These are phyloP conservation scores for Sinelater perroti DNA, from an alignment of 2,888 invertebrate genomes.

Conservation along the genomic window DNA sequence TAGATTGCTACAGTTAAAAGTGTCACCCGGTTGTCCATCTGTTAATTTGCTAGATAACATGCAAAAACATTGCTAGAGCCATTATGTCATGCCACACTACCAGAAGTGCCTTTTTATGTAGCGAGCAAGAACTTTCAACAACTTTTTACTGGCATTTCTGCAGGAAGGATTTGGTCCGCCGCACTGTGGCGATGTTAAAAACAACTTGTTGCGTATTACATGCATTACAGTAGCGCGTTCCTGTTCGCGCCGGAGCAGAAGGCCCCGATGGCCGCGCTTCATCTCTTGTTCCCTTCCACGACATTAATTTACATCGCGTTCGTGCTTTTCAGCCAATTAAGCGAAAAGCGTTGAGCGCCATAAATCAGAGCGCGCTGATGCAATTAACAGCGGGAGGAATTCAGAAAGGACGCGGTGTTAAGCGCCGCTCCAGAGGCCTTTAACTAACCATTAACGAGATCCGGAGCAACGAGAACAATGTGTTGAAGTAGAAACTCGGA, in stretches of 20 bases:
- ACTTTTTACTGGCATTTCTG: no score
- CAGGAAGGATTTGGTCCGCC: no score
- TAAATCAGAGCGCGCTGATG: constrained; percentile 6
- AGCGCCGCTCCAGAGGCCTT: neutral
- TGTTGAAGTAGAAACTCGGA: constrained; percentile 4
- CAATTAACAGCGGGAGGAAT: neutral
- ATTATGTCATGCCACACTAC: constrained; percentile 11
- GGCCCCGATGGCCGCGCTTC: neutral
- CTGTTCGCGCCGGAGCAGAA: neutral
- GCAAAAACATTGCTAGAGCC: no score
- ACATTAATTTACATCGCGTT: neutral
- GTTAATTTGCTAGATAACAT: no score
- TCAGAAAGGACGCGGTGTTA: neutral
- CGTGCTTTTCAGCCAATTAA: constrained; percentile 4
- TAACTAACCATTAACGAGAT: constrained; percentile 12
- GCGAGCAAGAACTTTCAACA: neutral
- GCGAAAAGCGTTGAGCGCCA: neutral
- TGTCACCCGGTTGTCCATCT: constrained; percentile 1
- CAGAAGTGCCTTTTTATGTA: constrained; percentile 3
- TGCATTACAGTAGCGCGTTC: no score
- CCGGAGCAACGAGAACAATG: constrained; percentile 10
- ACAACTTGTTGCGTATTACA: neutral
- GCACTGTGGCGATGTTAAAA: neutral
- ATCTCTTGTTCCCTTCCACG: neutral
- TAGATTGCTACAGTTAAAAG: neutral